Evolutionary conservation across 2,888 invertebrate genomes (phyloP).

Genomic region (Caenorhabditis sinica): DNA sequence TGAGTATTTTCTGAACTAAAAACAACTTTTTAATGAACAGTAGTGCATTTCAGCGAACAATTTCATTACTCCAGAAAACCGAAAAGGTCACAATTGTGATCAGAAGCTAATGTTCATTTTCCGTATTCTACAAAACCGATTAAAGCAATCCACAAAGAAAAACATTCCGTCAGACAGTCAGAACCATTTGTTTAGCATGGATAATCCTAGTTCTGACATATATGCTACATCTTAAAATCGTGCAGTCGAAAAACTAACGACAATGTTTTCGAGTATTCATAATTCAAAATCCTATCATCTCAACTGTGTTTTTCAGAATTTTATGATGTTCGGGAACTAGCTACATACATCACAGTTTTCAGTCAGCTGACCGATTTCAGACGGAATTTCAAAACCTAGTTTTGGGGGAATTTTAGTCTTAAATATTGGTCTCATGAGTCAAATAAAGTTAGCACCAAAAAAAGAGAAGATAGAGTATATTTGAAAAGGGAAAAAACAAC

Average conservation of each 20-base stretch:
- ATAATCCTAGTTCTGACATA: background rate
- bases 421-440: constrained; percentile 27
- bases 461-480: background rate
- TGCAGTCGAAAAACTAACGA: background rate
- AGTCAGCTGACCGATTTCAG: background rate
- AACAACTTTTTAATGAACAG: background rate
- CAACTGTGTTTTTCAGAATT: background rate
- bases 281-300: constrained; percentile 1
- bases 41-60: too few relatives aligned
- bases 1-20: background rate
- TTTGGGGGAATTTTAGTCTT: constrained; percentile 12
- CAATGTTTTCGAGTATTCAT: background rate
- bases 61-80: too few relatives aligned
- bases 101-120: too few relatives aligned
- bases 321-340: background rate
- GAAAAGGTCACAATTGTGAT: too few relatives aligned
- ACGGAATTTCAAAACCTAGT: constrained; percentile 8
- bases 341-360: background rate
- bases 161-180: too few relatives aligned
- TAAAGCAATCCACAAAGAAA: background rate
- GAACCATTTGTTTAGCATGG: background rate
- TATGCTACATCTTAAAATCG: background rate
- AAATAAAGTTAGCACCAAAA: background rate
- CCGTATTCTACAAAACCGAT: background rate
- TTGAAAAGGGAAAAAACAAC: background rate